Percentiles rank a stretch among this genome's conserved stretches.
phyloP scores from a whole-genome alignment of 2,888 invertebrate species.

The Dinocampus coccinellae region DNA sequence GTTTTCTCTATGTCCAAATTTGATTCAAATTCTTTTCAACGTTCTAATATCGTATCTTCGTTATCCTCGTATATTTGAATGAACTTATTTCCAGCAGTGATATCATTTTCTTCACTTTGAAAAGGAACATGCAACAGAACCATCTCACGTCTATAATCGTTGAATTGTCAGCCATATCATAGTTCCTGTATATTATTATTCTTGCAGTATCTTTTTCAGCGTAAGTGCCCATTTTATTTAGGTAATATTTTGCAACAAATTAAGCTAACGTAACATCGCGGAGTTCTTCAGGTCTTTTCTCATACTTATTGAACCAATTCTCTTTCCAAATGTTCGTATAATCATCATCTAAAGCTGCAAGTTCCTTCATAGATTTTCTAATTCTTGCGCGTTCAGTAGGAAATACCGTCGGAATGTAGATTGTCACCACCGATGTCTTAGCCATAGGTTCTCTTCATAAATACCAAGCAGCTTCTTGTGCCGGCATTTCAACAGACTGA shows the following conservation, averaged over 20 bases:
- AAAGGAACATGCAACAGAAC: conserved; percentile 7
- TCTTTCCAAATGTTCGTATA: conserved; percentile 64
- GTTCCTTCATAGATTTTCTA: conserved; percentile 53
- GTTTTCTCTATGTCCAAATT: conserved; percentile 59
- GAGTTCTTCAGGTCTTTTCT: conserved; percentile 60
- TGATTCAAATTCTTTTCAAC: conserved; percentile 55
- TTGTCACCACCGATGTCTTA: conserved; percentile 49
- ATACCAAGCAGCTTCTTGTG: conserved; percentile 69
- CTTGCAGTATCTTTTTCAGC: not conserved
- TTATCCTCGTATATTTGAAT: conserved; percentile 59
- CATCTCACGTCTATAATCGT: conserved; percentile 13
- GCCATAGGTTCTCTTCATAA: conserved; percentile 67
- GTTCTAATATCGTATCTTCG: conserved; percentile 52
- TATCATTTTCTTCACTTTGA: conserved; percentile 1
- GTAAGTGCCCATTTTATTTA: not conserved
- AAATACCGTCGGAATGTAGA: conserved; percentile 49
- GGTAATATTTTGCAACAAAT: conserved; percentile 60
- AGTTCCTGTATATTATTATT: not conserved
- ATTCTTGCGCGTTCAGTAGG: conserved; percentile 63
- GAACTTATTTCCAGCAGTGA: conserved; percentile 47
- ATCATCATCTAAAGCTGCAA: conserved; percentile 48
- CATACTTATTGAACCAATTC: conserved; percentile 66
- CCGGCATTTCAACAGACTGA: conserved; percentile 61
- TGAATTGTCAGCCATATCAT: conserved; percentile 2
- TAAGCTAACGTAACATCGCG: conserved; percentile 60